Evolutionary conservation across 64 coral and sea anemone genomes (phyloP), one percentile per base, ranked within the genome.

Genomic region (Pocillopora verrucosa): DNA sequence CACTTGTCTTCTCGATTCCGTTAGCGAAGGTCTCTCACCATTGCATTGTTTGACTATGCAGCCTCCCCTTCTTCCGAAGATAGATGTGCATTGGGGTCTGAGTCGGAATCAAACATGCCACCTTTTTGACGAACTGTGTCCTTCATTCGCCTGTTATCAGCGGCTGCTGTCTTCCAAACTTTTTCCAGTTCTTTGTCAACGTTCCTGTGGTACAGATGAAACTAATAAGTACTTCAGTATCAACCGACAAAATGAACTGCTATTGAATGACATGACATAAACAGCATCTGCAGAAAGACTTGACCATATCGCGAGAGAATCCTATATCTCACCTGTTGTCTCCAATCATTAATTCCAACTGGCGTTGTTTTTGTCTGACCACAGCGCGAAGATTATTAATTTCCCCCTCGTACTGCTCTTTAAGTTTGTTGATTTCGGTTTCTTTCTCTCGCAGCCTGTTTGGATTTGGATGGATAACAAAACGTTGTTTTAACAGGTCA

Each of bases 371-470:
- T 35, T 83, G 77, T 61, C 94, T 89, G 80, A 99, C 88, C 59
- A 95, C 80, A 25, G 68, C 86, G 20, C 91, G 91, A 24, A 99
- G 87, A 37, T 74, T 95, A 22, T 95, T 89, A 6, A 99, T 83
- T 81, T 99, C 97, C 19, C 85, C 77, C 13, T 93, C 94, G 86
- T 99, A 84, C 34, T 91, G 80, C 58, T 95, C 94, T 89, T 91
- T 95, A 10, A 99, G 75, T 74, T 72, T 89, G 88, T 95, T 91
- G 13, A 95, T 87, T 74, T 91, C 91, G 56, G 88, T 92, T 30
- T 99, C 97, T 74, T 99, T 95, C 79, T 99, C 97, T 35, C 82
- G 88, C 30, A 95, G 73, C 84, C 97, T 94, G n/a, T 59, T 61
- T 30, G 3, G 41, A 51, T 51, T 51, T 70, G 10, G 65, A 81